Evolutionary conservation across 2,113 vertebrate genomes (phyloP).

Genomic region (Ciconia stormi): DNA sequence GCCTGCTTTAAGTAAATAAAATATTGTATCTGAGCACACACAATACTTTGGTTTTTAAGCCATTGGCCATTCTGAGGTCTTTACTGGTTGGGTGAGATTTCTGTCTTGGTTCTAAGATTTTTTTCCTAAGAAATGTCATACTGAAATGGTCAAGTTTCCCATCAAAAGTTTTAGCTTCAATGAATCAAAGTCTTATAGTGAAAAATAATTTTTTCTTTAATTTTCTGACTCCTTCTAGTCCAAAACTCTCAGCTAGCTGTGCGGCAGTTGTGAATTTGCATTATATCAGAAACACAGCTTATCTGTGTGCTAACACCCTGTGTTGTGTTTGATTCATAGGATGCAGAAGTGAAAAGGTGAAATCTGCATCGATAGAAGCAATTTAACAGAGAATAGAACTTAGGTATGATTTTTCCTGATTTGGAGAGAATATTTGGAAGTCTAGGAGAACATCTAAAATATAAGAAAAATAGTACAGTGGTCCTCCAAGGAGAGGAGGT

Average conservation of each 20-base stretch:
- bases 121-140: not conserved
- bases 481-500: not conserved
- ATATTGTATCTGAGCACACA: not conserved
- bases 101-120: not conserved
- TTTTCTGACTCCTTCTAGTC: not conserved
- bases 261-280: not conserved
- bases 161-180: not conserved
- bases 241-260: not conserved
- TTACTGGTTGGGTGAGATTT: not conserved
- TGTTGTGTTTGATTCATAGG: not conserved
- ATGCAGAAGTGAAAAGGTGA: not conserved
- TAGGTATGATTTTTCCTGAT: not conserved
- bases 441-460: not conserved
- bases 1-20: not conserved
- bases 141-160: not conserved
- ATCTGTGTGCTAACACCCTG: no score
- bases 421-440: not conserved
- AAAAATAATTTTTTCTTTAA: not conserved
- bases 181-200: not conserved
- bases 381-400: not conserved
- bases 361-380: not conserved
- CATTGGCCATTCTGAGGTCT: not conserved
- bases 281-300: not conserved
- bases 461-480: not conserved
- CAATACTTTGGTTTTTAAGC: not conserved